Base-by-base conservation (phyloP, 2,113 vertebrate species). In the Phalacrocorax aristotelis region DNA sequence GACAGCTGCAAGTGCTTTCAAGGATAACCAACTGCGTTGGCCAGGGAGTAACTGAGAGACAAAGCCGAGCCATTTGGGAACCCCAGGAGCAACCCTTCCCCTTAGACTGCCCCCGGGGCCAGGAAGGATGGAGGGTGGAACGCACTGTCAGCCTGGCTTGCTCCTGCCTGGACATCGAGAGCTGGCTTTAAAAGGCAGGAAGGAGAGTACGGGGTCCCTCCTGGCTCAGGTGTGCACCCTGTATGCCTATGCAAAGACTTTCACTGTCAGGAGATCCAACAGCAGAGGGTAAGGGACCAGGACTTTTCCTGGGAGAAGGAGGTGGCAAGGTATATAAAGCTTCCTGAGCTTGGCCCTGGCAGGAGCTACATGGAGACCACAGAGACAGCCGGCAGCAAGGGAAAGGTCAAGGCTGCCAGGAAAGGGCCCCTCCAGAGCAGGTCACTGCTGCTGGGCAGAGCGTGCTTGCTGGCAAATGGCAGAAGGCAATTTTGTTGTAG, bases 1-100 rank as follows among this genome's bases (percentile, higher is more conserved):
- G 0, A 86, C 93, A 97, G 93, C 90, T 97, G 95, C 0, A 0
- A 84, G 84, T 77, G 29, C 55, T 95, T 96, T 90, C 82, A 81
- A 78, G 90, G 93, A 90, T n/a, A 87, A 89, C 78, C 10, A 11
- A 51, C 65, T 54, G 60, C 48, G 78, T 17, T 0, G 2, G 25
- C 7, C 68, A 81, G 66, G 60, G 54, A 93, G 44, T 29, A 8
- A 12, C 89, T 30, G 44, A 25, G 62, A 88, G 76, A 69, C 3
- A 17, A 76, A 83, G 42, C 61, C 17, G 48, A 66, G 42, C 46
- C 46, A 49, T 75, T 36, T 81, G 87, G 76, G 54, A 60, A 9
- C 6, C 3, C n/a, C 3, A 4, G 19, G 62, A 77, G 60, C 9
- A 90, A 48, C 26, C 7, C 10, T 38, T 65, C 34, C 9, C 74